A percentile compares a stretch with the other conserved stretches of the same genome.
Evolutionary conservation across 2,797 vertebrate species (phyloP).

Genomic region (Urosaurus nigricauda): DNA sequence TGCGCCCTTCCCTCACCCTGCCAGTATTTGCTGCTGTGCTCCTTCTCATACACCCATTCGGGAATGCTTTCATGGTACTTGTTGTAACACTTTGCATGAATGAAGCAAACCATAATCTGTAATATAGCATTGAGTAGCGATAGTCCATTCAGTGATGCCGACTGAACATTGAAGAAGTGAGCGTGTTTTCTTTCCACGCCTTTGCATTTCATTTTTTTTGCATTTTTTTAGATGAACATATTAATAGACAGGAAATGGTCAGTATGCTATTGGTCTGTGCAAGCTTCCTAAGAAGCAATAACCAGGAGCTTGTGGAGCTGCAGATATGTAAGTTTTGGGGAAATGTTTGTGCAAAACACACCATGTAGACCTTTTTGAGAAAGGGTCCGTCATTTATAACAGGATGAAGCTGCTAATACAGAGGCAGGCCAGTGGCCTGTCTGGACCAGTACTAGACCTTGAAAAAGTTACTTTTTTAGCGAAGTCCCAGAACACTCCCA

Average conservation of each 20-base stretch:
- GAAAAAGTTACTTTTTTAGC: not conserved
- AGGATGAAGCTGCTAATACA: conserved; percentile 1
- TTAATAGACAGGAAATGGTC: conserved; percentile 65
- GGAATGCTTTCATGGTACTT: conserved; percentile 95
- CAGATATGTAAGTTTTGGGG: conserved; percentile 37
- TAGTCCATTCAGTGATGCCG: conserved; percentile 73
- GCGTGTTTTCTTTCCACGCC: conserved; percentile 71
- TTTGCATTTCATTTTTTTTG: conserved; percentile 68
- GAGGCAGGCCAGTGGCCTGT: not conserved
- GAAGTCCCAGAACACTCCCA: too few relatives aligned
- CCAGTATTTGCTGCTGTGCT: conserved; percentile 64
- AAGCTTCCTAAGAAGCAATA: conserved; percentile 73
- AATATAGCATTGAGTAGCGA: conserved; percentile 85
- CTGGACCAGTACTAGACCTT: not conserved
- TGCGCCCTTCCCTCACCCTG: conserved; percentile 54
- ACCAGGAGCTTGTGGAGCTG: conserved; percentile 47
- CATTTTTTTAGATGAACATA: conserved; percentile 44
- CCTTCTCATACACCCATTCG: conserved; percentile 81
- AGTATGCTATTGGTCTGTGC: conserved; percentile 48
- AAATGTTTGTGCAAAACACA: conserved; percentile 23
- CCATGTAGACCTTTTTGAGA: not conserved
- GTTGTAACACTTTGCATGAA: conserved; percentile 98
- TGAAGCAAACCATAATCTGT: conserved; percentile 88
- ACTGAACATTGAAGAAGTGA: conserved; percentile 76
- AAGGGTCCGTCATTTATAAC: conserved; percentile 12